These are phyloP conservation scores for Brevimyrus niger DNA, from an alignment of 2,113 vertebrate species.

Conservation along the genomic window DNA sequence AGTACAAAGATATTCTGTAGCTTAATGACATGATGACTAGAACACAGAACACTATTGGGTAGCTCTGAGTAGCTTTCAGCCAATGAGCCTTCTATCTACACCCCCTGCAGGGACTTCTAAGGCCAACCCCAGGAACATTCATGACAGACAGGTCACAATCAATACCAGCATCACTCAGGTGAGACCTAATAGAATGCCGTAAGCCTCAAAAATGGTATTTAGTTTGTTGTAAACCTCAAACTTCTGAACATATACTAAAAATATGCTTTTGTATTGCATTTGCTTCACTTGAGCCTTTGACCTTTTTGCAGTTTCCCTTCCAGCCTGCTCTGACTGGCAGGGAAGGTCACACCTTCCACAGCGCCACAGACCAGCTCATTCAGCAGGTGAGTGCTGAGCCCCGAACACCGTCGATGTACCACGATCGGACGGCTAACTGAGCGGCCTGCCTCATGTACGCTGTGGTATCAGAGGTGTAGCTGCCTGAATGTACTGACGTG, in stretches of 20 bases:
- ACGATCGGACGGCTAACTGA: not conserved
- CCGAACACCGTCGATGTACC: not conserved
- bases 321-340: conserved; percentile 27
- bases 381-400: conserved; percentile 63
- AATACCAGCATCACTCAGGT: conserved; percentile 57
- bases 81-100: not conserved
- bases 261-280: not conserved
- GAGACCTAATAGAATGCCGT: not conserved
- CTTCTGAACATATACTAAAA: not conserved
- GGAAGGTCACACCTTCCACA: not conserved
- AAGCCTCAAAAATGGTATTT: not conserved
- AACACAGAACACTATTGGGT: not conserved
- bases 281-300: not conserved
- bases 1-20: not conserved
- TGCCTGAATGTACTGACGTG: not conserved
- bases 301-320: conserved; percentile 51
- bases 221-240: not conserved
- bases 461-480: not conserved
- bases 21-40: not conserved
- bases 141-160: conserved; percentile 31
- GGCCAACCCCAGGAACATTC: not conserved
- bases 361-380: conserved; percentile 66
- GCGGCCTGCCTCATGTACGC: not conserved
- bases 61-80: not conserved
- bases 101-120: not conserved